Conservation (phyloP, 2,113 vertebrate species). For the Speoplatyrhinus poulsoni region DNA sequence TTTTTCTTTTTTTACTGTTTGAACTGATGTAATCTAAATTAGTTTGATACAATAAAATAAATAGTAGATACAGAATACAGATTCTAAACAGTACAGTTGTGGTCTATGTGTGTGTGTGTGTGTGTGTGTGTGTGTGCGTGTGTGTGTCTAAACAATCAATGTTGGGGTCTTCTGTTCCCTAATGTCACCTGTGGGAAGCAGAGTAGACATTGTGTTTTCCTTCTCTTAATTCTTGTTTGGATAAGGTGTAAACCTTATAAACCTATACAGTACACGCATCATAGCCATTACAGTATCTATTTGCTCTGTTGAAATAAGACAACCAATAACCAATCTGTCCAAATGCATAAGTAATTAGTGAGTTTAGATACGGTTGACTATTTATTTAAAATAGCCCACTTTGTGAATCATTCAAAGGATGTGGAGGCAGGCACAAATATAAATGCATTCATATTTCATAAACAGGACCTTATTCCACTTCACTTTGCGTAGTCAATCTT, state of each 20-base stretch:
- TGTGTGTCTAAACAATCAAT: too few relatives aligned
- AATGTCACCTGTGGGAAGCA: too few relatives aligned
- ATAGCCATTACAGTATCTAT: too few relatives aligned
- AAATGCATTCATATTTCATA: slow-evolving; percentile 69
- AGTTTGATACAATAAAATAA: slow-evolving; percentile 74
- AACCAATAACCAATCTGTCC: too few relatives aligned
- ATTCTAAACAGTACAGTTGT: not conserved
- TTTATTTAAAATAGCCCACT: slow-evolving; percentile 57
- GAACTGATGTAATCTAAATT: slow-evolving; percentile 64
- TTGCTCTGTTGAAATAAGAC: too few relatives aligned
- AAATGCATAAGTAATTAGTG: slow-evolving; percentile 15
- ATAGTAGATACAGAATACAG: not conserved
- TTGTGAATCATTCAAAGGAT: slow-evolving; percentile 64
- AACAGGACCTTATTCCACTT: slow-evolving; percentile 17
- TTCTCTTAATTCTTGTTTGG: not conserved
- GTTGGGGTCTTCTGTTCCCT: too few relatives aligned
- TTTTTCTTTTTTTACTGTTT: slow-evolving; percentile 59
- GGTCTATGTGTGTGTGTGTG: too few relatives aligned
- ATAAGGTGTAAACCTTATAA: too few relatives aligned
- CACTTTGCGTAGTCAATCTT: slow-evolving; percentile 31
- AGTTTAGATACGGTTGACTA: slow-evolving; percentile 33
- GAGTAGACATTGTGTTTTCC: not conserved
- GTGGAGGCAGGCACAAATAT: slow-evolving; percentile 41
- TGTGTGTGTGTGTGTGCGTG: too few relatives aligned
- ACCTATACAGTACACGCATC: too few relatives aligned